Evolutionary conservation across 2,888 invertebrate species (phyloP).

Genomic region (Lampropteryx suffumata): DNA sequence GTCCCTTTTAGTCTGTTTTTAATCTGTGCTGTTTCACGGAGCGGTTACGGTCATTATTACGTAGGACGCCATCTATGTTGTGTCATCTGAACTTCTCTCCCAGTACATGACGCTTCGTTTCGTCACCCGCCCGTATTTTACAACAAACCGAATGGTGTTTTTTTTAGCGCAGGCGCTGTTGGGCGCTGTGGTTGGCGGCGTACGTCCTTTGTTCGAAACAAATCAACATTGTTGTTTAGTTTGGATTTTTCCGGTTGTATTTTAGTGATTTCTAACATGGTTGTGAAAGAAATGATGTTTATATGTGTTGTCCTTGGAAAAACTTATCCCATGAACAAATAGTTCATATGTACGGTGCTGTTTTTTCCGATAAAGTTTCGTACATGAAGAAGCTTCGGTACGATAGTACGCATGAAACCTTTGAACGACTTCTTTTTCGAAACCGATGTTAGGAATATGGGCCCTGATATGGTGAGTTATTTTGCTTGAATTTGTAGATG

Average conservation of each 20-base stretch:
- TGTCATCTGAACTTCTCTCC: conserved; percentile 43
- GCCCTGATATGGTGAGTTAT: conserved; percentile 89
- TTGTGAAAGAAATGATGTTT: conserved; percentile 62
- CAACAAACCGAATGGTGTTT: conserved; percentile 43
- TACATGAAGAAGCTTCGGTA: conserved; percentile 73
- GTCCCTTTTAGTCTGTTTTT: no score
- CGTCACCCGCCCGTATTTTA: conserved; percentile 29
- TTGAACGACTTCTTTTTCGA: conserved; percentile 87
- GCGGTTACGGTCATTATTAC: no score
- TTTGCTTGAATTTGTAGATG: conserved; percentile 45
- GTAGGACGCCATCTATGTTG: conserved; percentile 66
- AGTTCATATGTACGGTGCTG: conserved; percentile 53
- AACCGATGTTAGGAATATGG: conserved; percentile 91
- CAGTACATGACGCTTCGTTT: conserved; percentile 58
- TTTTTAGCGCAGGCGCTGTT: conserved; percentile 78
- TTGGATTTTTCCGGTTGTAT: conserved; percentile 65
- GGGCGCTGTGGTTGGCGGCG: conserved; percentile 78
- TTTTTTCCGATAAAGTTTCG: conserved; percentile 59
- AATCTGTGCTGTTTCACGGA: no score
- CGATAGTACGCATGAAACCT: conserved; percentile 85
- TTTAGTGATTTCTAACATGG: conserved; percentile 49
- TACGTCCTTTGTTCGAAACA: conserved; percentile 83
- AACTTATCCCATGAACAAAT: conserved; percentile 33
- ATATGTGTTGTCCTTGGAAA: conserved; percentile 40
- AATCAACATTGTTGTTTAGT: conserved; percentile 77